Percentiles rank a stretch among this genome's conserved stretches.
Evolutionary conservation across 2,888 invertebrate species (phyloP).

Genomic region (Perizoma flavofasciatum): DNA sequence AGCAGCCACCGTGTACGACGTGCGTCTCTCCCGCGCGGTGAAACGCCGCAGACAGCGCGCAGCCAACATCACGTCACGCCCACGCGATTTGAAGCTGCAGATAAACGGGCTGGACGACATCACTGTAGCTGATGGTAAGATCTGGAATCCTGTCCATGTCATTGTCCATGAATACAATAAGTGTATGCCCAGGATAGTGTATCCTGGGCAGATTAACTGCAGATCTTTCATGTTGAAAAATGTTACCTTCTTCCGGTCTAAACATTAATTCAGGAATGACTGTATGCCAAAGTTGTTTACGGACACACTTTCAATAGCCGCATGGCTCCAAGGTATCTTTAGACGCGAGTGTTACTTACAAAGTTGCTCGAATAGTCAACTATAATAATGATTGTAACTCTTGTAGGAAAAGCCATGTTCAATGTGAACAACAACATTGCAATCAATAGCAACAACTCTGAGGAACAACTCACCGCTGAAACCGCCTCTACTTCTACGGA

Average conservation of each 20-base stretch:
- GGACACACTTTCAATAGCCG: no score
- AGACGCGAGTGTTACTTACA: no score
- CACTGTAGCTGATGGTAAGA: slow-evolving; percentile 61
- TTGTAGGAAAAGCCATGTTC: slow-evolving; percentile 77
- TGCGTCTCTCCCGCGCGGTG: slow-evolving; percentile 74
- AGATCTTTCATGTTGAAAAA: background rate
- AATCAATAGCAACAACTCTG: slow-evolving; percentile 80
- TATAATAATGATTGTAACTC: background rate
- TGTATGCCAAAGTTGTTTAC: no score
- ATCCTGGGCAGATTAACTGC: background rate
- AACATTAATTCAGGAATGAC: no score
- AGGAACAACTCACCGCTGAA: slow-evolving; percentile 83
- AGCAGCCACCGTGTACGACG: slow-evolving; percentile 89
- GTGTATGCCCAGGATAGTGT: no score
- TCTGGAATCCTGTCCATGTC: no score
- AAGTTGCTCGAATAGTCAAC: no score
- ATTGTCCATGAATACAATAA: no score
- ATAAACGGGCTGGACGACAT: slow-evolving; percentile 73
- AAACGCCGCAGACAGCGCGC: slow-evolving; percentile 63
- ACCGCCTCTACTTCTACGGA: slow-evolving; percentile 73
- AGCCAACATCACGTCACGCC: slow-evolving; percentile 62
- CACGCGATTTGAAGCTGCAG: slow-evolving; percentile 71
- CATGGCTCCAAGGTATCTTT: no score
- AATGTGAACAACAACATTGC: slow-evolving; percentile 79
- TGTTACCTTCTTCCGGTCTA: no score